Conservation (phyloP, 2,888 invertebrate genomes). For the Drosophila nr. medialis region DNA sequence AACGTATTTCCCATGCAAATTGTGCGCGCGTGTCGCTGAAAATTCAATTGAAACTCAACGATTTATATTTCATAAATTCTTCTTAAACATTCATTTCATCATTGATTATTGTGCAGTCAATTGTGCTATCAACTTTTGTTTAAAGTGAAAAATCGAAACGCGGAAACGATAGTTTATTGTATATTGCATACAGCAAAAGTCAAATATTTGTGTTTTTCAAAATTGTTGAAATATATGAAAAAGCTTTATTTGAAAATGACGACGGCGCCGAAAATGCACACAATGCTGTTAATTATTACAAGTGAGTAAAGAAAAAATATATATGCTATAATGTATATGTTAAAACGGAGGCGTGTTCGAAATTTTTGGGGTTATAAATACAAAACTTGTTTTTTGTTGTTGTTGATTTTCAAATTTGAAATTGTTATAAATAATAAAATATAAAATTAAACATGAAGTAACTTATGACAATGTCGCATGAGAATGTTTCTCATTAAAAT, state of each 20-base stretch:
- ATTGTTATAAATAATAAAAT: neutral
- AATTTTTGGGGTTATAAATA: neutral
- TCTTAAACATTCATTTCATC: conserved; percentile 12
- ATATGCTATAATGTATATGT: neutral
- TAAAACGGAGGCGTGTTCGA: neutral
- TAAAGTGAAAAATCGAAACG: conserved; percentile 42
- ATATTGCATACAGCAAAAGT: conserved; percentile 14
- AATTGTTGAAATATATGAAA: conserved; percentile 22
- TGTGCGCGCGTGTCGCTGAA: conserved; percentile 8
- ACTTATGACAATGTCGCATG: neutral
- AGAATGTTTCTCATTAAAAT: neutral
- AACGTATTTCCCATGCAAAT: conserved; percentile 12
- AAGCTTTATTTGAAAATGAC: conserved; percentile 30
- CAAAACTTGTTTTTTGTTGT: neutral
- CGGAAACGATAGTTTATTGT: conserved; percentile 45
- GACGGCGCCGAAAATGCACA: conserved; percentile 16
- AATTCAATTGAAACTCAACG: conserved; percentile 43
- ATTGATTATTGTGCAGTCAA: conserved; percentile 55
- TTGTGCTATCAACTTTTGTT: conserved; percentile 45
- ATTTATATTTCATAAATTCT: conserved; percentile 29
- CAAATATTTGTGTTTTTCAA: conserved; percentile 16
- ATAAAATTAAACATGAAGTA: neutral
- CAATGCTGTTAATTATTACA: conserved; percentile 58
- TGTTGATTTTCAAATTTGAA: neutral
- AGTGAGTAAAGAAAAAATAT: conserved; percentile 41